These are phyloP conservation scores for Portevinia maculata DNA, from an alignment of 2,888 invertebrate genomes.

Conservation along the genomic window DNA sequence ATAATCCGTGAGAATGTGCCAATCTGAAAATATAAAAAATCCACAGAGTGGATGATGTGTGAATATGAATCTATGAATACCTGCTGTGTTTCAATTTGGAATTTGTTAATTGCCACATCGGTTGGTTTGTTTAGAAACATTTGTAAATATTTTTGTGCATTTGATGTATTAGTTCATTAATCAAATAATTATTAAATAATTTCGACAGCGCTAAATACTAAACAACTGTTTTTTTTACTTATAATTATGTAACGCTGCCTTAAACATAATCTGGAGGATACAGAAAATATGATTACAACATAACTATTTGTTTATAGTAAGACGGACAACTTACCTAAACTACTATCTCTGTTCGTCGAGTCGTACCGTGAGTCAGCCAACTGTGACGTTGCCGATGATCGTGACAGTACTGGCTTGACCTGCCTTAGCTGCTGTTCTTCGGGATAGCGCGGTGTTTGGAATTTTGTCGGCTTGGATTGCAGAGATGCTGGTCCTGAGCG, in stretches of 20 bases:
- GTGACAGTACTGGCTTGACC: slow-evolving; percentile 79
- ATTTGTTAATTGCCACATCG: slow-evolving; percentile 36
- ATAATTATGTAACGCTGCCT: slow-evolving; percentile 22
- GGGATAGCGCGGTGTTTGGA: slow-evolving; percentile 82
- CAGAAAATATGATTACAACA: slow-evolving; percentile 32
- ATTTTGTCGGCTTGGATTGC: slow-evolving; percentile 82
- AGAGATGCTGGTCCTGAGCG: slow-evolving; percentile 82
- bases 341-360: slow-evolving; percentile 81
- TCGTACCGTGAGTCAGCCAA: slow-evolving; percentile 78
- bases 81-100: slow-evolving; percentile 38
- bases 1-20: slow-evolving; percentile 25
- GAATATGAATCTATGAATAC: slow-evolving; percentile 43
- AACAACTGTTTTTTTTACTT: slow-evolving; percentile 4
- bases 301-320: not conserved
- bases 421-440: slow-evolving; percentile 82
- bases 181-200: slow-evolving; percentile 25
- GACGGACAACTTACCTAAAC: slow-evolving; percentile 79
- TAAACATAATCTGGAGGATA: slow-evolving; percentile 65
- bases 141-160: slow-evolving; percentile 6
- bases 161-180: not conserved
- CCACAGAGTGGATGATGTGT: slow-evolving; percentile 5
- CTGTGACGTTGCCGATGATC: slow-evolving; percentile 78
- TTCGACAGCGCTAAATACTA: slow-evolving; percentile 15
- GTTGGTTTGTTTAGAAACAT: slow-evolving; percentile 2
- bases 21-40: slow-evolving; percentile 9